phyloP scores from a whole-genome alignment of 2,888 invertebrate genomes.

The Pardosa pseudoannulata region DNA sequence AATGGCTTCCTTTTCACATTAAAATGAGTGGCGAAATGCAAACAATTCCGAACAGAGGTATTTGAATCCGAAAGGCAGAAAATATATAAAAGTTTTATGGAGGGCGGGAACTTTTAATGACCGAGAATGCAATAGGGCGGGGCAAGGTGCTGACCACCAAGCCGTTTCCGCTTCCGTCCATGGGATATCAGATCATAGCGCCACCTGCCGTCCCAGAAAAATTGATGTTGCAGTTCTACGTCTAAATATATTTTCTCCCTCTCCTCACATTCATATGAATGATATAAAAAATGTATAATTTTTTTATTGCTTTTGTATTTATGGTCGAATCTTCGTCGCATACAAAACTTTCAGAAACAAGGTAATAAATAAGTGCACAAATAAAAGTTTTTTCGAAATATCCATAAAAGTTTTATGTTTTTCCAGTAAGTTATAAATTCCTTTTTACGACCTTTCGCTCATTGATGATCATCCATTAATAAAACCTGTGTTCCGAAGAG shows the following conservation, averaged over 20 bases:
- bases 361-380: conserved; percentile 22
- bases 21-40: not conserved
- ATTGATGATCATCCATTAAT: conserved; percentile 50
- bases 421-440: conserved; percentile 63
- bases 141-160: conserved; percentile 49
- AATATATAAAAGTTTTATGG: not conserved
- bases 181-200: not conserved
- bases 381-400: conserved; percentile 39
- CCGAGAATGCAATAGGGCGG: conserved; percentile 7
- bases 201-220: not conserved
- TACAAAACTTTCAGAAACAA: conserved; percentile 11
- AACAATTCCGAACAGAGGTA: not conserved
- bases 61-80: not conserved
- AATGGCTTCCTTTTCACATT: not conserved
- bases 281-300: not conserved
- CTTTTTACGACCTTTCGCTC: conserved; percentile 36
- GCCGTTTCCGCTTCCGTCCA: conserved; percentile 61
- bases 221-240: not conserved
- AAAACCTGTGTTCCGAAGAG: conserved; percentile 35
- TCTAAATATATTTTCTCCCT: not conserved
- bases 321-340: not conserved
- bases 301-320: conserved; percentile 28
- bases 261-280: not conserved
- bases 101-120: conserved; percentile 5
- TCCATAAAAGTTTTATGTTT: conserved; percentile 70